phyloP scores from a whole-genome alignment of 2,888 invertebrate genomes.

The Agrochola circellaris region DNA sequence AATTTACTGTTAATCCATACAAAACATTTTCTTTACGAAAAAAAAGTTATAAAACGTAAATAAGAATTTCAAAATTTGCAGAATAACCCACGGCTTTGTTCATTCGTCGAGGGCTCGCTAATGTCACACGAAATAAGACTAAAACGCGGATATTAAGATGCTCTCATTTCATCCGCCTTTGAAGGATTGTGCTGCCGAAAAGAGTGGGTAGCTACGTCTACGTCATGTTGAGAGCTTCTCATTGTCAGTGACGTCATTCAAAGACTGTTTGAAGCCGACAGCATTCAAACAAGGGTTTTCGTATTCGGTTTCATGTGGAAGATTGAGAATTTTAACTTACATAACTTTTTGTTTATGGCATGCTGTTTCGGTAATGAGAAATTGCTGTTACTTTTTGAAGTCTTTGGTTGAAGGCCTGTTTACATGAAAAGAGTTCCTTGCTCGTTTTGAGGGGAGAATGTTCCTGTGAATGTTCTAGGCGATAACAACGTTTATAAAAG shows the following conservation, averaged over 20 bases:
- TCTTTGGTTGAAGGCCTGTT: background rate
- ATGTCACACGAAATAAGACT: conserved; percentile 88
- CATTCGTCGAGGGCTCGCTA: conserved; percentile 77
- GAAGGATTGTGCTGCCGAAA: conserved; percentile 84
- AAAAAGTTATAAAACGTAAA: background rate
- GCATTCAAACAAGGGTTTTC: conserved; percentile 59
- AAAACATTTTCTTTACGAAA: background rate
- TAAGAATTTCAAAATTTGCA: conserved; percentile 17
- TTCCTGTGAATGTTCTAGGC: background rate
- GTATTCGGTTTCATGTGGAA: conserved; percentile 51
- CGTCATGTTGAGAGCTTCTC: conserved; percentile 69
- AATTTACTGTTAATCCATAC: background rate
- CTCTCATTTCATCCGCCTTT: conserved; percentile 82
- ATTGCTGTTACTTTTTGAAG: conserved; percentile 6
- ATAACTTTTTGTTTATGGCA: conserved; percentile 43
- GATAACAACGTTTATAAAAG: background rate
- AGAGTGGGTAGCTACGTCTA: conserved; percentile 83
- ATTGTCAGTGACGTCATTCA: conserved; percentile 65
- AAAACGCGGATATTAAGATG: conserved; percentile 89
- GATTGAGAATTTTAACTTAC: conserved; percentile 59
- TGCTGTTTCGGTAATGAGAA: conserved; percentile 38
- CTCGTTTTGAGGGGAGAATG: background rate
- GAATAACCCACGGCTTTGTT: conserved; percentile 73
- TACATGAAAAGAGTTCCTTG: background rate
- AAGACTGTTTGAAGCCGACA: conserved; percentile 62